Conservation (phyloP, 2,888 invertebrate species). For the Ommatoiulus sabulosus region DNA sequence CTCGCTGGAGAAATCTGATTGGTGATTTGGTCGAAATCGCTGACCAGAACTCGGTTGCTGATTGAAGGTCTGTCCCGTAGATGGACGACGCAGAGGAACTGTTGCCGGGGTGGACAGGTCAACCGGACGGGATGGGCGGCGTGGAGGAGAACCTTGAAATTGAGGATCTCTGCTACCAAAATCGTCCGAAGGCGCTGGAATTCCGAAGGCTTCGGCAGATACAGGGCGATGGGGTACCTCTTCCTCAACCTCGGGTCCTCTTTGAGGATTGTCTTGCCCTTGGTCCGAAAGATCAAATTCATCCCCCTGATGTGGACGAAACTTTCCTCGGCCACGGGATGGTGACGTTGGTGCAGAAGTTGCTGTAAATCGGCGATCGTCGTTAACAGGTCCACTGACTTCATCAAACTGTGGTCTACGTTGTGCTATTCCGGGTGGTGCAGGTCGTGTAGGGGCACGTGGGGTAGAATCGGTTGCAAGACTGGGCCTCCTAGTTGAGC, state of each 20-base stretch:
- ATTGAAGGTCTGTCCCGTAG: background rate
- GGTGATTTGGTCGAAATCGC: background rate
- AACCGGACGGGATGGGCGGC: background rate
- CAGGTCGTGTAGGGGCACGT: conserved; percentile 2
- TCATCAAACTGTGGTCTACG: background rate
- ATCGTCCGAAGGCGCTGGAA: conserved; percentile 53
- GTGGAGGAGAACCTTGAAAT: background rate
- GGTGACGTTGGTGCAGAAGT: background rate
- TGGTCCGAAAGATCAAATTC: conserved; percentile 25
- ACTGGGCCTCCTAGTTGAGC: background rate
- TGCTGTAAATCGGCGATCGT: background rate
- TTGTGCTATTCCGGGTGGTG: background rate
- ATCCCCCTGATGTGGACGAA: conserved; percentile 43
- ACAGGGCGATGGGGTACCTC: conserved; percentile 26
- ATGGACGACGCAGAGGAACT: background rate
- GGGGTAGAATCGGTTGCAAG: background rate
- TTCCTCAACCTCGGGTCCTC: conserved; percentile 36
- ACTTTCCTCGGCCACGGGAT: conserved; percentile 51
- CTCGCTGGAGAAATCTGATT: background rate
- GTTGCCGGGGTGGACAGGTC: background rate
- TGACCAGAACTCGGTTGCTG: background rate
- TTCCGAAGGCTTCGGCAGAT: conserved; percentile 49
- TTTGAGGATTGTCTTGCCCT: background rate
- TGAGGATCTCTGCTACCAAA: conserved; percentile 54
- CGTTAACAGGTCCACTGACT: background rate